Conservation (phyloP, 2,797 vertebrate genomes). For the Trematomus bernacchii region DNA sequence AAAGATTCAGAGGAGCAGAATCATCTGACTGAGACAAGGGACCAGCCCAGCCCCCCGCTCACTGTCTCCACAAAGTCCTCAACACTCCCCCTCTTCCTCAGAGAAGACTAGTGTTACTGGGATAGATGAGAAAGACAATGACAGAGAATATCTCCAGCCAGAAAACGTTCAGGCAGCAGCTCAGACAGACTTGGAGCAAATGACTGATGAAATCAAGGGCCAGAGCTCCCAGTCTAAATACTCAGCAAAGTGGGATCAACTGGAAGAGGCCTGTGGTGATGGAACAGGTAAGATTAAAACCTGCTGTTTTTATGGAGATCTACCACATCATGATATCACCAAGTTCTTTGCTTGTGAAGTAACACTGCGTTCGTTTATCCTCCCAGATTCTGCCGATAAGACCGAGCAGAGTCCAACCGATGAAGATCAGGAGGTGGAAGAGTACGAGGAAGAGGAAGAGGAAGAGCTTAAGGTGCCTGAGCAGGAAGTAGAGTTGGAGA, state of each 20-base stretch:
- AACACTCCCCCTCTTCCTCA: neutral
- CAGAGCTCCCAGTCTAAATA: conserved; percentile 38
- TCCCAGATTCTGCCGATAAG: conserved; percentile 47
- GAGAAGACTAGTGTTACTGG: conserved; percentile 16
- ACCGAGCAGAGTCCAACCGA: conserved; percentile 25
- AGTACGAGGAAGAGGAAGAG: conserved; percentile 59
- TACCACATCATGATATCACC: neutral
- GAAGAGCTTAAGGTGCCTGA: conserved; percentile 93
- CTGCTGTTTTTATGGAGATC: neutral
- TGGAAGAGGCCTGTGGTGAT: conserved; percentile 34
- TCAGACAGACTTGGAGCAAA: conserved; percentile 28
- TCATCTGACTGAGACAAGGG: conserved; percentile 14
- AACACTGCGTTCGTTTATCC: neutral
- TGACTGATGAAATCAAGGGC: conserved; percentile 4
- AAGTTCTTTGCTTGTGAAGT: neutral
- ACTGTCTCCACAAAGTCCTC: conserved; percentile 24
- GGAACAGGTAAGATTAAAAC: conserved; percentile 50
- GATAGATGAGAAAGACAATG: conserved; percentile 2
- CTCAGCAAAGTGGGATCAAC: conserved; percentile 14
- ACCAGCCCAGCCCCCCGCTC: neutral
- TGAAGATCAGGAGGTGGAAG: conserved; percentile 40
- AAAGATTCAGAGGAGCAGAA: conserved; percentile 10
- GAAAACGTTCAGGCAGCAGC: conserved; percentile 16
- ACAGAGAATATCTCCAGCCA: neutral
- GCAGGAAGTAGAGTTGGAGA: conserved; percentile 92